Conservation (phyloP, 2,888 invertebrate species). For the Caenorhabditis sinica region DNA sequence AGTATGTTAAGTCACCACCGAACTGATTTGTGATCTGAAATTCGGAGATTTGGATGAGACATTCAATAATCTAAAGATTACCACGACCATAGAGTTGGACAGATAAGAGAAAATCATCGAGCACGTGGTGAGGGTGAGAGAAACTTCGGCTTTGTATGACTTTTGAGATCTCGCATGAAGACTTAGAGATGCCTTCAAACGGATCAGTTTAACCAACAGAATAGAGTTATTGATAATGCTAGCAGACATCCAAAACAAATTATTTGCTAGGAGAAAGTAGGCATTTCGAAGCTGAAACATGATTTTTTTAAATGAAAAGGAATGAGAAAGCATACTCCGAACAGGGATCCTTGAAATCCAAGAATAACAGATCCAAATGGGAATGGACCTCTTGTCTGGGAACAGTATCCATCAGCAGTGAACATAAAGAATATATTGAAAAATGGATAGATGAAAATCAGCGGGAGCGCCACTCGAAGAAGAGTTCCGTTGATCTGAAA, state of each 20-base stretch:
- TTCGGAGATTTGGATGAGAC: neutral
- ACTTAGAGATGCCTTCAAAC: constrained; percentile 6
- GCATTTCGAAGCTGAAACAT: constrained; percentile 34
- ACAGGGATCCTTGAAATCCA: constrained; percentile 10
- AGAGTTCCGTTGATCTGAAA: constrained; percentile 39
- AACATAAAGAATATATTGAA: constrained; percentile 44
- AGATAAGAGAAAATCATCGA: constrained; percentile 56
- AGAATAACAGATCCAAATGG: constrained; percentile 41
- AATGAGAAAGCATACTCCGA: too few species aligned
- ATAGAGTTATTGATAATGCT: constrained; percentile 32
- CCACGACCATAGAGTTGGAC: constrained; percentile 36
- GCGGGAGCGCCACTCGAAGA: constrained; percentile 17
- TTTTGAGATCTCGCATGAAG: constrained; percentile 18
- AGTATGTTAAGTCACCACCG: constrained; percentile 11
- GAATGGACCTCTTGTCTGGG: constrained; percentile 35
- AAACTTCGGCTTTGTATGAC: constrained; percentile 33
- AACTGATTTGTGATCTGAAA: constrained; percentile 37
- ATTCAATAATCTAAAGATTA: neutral
- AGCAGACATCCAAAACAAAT: constrained; percentile 32
- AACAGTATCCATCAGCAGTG: constrained; percentile 42
- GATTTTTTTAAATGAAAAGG: too few species aligned
- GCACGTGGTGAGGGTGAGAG: constrained; percentile 42
- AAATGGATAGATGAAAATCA: constrained; percentile 37
- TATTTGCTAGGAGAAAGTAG: constrained; percentile 34
- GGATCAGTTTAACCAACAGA: constrained; percentile 34